Evolutionary conservation across 2,113 vertebrate species (phyloP), one percentile per base, ranked within the genome.

Genomic region (Columbina picui): DNA sequence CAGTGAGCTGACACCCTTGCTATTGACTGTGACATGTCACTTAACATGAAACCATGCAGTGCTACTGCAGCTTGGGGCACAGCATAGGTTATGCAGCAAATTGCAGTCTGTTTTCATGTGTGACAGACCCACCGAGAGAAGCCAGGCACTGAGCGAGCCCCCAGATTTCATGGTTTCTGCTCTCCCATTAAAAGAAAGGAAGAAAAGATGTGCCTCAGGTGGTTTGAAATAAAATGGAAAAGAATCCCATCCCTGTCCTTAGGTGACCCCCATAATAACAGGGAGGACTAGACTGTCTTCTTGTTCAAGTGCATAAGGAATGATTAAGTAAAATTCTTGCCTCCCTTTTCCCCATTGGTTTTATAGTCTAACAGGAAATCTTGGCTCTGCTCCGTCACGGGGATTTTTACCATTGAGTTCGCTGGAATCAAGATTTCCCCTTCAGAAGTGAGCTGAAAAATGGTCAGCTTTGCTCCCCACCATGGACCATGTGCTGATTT

Each of bases 11-110:
- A 78, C 74, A 88, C 79, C 2, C 78, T 85, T 22, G 14, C 68
- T 92, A 4, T 53, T 86, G 85, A 25, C 71, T 89, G 68, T 80
- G 89, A 94, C 83, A 69, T 59, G 89, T 61, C 94, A 82, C 88
- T 89, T 95, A 86, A 45, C 84, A 74, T 41, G 93, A 89, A 81
- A 14, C 87, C 83, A 69, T 70, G 79, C 81, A 57, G 74, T 39
- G 81, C 60, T 88, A 7, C 89, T 78, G 85, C 84, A 76, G 80
- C 95, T 67, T 27, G 69, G 91, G 88, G 64, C 87, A 41, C 91
- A 38, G 61, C 64, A 18, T 7, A 82, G 92, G 57, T 82, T 91
- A 14, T 69, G 61, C 56, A 93, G 89, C 65, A 76, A 71, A 65
- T 16, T 52, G 61, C 80, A 79, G 75, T 60, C 38, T 0, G 1